Evolutionary conservation across 1,140 invertebrate species (phyloP).

Genomic region (Bombus sylvicola): DNA sequence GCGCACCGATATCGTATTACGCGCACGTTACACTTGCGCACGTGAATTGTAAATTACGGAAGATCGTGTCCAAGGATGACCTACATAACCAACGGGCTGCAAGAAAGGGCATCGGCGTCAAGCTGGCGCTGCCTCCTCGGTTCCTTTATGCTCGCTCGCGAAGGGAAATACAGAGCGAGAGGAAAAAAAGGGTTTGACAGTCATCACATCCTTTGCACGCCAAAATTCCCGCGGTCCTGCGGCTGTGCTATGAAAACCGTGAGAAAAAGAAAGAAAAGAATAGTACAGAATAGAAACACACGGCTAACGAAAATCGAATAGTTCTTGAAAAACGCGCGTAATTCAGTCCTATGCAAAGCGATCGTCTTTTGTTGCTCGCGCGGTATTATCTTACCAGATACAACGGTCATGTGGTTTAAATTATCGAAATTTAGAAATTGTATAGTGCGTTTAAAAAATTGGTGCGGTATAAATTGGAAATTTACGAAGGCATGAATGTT

Average conservation of each 20-base stretch:
- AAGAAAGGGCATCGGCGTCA: constrained; percentile 75
- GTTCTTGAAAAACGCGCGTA: constrained; percentile 28
- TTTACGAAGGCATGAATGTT: neutral
- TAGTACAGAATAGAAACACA: neutral
- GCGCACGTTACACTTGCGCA: constrained; percentile 59
- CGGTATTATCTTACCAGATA: no score
- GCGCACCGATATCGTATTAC: constrained; percentile 59
- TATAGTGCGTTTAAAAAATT: no score
- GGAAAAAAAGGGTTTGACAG: constrained; percentile 74
- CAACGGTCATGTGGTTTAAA: no score
- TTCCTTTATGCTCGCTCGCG: constrained; percentile 63
- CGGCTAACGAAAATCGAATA: constrained; percentile 34
- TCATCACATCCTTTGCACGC: constrained; percentile 73
- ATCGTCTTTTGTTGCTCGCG: neutral
- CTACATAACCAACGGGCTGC: constrained; percentile 76
- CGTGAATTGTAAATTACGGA: constrained; percentile 73
- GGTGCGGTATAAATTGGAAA: neutral
- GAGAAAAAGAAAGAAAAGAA: constrained; percentile 66
- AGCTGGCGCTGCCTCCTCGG: constrained; percentile 46
- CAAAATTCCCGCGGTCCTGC: constrained; percentile 73
- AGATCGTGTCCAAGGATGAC: constrained; percentile 78
- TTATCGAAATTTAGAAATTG: neutral
- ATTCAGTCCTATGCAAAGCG: neutral
- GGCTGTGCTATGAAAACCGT: constrained; percentile 65
- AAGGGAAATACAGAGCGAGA: constrained; percentile 52